Evolutionary conservation across 2,888 invertebrate genomes (phyloP).

Genomic region (Spilosoma lubricipeda): DNA sequence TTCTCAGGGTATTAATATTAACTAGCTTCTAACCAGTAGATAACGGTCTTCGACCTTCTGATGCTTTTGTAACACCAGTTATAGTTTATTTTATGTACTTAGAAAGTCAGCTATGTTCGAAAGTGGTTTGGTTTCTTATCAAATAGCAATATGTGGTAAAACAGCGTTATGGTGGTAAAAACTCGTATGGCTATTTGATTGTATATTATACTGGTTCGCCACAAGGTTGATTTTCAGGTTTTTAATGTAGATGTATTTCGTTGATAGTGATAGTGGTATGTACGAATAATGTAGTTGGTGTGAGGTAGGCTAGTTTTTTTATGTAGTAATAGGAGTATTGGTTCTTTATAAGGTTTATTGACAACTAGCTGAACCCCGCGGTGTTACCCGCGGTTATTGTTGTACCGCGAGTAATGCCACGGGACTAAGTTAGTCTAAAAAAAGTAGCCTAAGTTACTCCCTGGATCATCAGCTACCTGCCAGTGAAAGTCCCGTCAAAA

Average conservation of each 20-base stretch:
- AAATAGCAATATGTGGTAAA: constrained; percentile 55
- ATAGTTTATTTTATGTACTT: constrained; percentile 55
- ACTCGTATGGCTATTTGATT: constrained; percentile 22
- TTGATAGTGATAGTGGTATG: constrained; percentile 50
- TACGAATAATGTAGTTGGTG: constrained; percentile 31
- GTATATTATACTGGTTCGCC: constrained; percentile 17
- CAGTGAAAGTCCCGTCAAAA: too few species aligned
- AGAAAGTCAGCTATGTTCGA: constrained; percentile 60
- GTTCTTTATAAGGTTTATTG: too few species aligned
- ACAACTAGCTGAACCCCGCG: too few species aligned
- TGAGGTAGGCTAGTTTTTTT: constrained; percentile 46
- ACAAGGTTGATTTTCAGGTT: constrained; percentile 25
- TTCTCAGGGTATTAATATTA: neutral
- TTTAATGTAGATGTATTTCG: constrained; percentile 25
- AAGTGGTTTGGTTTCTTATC: constrained; percentile 60
- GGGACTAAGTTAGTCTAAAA: too few species aligned
- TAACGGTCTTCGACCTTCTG: constrained; percentile 31
- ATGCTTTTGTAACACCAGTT: constrained; percentile 45
- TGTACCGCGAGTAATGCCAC: too few species aligned
- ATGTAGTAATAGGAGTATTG: constrained; percentile 3
- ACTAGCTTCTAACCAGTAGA: neutral
- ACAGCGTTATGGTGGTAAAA: constrained; percentile 19
- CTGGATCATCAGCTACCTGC: too few species aligned
- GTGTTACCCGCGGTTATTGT: too few species aligned
- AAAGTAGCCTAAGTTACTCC: too few species aligned